A percentile compares a stretch with the other conserved stretches of the same genome.
phyloP scores from a whole-genome alignment of 2,888 invertebrate genomes.

The Limnephilus auricula region DNA sequence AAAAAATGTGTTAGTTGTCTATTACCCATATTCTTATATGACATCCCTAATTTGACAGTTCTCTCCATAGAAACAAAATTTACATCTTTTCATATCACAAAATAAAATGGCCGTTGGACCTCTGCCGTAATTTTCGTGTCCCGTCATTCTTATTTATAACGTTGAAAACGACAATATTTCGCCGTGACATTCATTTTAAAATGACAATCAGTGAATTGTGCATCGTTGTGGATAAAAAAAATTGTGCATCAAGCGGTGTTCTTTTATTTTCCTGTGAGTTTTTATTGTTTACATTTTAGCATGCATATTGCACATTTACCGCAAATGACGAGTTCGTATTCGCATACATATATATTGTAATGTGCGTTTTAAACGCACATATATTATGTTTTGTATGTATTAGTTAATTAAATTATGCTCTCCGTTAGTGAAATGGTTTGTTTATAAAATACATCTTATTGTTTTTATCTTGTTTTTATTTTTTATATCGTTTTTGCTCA shows the following conservation, averaged over 20 bases:
- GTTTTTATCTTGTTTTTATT: background rate
- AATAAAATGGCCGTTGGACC: background rate
- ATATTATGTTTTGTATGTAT: background rate
- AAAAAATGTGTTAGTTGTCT: background rate
- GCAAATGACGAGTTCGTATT: slow-evolving; percentile 8
- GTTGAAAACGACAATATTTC: background rate
- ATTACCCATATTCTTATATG: background rate
- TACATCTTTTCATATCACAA: background rate
- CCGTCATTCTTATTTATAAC: background rate
- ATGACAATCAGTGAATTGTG: slow-evolving; percentile 7
- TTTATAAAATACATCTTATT: background rate
- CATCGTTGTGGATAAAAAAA: background rate
- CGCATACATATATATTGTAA: background rate
- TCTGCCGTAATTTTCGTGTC: background rate
- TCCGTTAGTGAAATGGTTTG: background rate
- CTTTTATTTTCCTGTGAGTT: slow-evolving; percentile 23
- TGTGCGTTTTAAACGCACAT: background rate
- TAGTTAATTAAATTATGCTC: background rate
- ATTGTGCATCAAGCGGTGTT: background rate
- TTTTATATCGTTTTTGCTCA: background rate
- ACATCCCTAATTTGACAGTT: slow-evolving; percentile 17
- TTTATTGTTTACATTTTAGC: slow-evolving; percentile 29
- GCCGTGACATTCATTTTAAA: slow-evolving; percentile 18
- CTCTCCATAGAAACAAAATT: background rate
- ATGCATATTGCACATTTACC: background rate